phyloP scores from a whole-genome alignment of 2,113 vertebrate genomes.

The Aythya baeri region DNA sequence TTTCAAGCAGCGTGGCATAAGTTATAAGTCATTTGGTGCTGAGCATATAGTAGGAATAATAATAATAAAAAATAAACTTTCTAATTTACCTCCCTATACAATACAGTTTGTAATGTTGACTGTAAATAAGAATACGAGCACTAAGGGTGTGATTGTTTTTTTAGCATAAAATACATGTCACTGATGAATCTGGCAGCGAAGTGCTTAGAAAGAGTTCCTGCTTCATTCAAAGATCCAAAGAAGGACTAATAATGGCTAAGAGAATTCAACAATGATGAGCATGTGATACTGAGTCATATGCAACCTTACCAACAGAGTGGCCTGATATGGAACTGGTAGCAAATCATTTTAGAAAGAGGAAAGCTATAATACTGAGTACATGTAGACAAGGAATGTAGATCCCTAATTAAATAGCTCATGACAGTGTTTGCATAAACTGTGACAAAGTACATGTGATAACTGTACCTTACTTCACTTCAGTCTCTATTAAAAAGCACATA shows the following conservation, averaged over 20 bases:
- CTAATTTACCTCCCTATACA: background rate
- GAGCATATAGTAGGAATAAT: background rate
- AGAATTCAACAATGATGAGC: background rate
- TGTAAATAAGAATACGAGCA: background rate
- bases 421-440: background rate
- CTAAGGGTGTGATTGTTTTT: background rate
- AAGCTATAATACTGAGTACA: background rate
- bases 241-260: background rate
- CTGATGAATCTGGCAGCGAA: background rate
- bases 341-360: background rate
- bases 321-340: background rate
- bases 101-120: background rate
- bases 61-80: background rate
- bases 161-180: background rate
- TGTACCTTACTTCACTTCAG: background rate
- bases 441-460: background rate
- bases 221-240: background rate
- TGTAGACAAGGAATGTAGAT: background rate
- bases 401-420: background rate
- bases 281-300: fast-evolving
- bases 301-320: background rate
- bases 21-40: background rate
- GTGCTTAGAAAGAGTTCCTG: background rate
- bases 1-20: background rate
- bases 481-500: background rate